These are phyloP conservation scores for Merluccius polli DNA, from an alignment of 2,797 vertebrate species.

Conservation along the genomic window DNA sequence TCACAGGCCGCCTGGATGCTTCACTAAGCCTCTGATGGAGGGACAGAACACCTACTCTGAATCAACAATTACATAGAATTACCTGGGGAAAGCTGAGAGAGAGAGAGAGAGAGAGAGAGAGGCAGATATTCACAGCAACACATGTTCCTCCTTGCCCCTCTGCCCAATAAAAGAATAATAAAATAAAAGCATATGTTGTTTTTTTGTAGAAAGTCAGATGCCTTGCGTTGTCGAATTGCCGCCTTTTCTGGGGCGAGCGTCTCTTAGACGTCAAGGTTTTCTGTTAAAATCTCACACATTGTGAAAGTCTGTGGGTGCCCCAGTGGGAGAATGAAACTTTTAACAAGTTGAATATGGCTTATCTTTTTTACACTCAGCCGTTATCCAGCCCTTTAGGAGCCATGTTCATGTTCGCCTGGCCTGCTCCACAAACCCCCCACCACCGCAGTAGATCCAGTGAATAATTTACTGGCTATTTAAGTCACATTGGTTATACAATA, in stretches of 20 bases:
- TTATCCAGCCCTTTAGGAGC: slow-evolving; percentile 46
- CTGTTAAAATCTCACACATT: slow-evolving; percentile 26
- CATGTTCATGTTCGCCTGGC: slow-evolving; percentile 53
- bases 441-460: slow-evolving; percentile 48
- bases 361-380: slow-evolving; percentile 53
- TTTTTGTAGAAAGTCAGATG: slow-evolving; percentile 14
- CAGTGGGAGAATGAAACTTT: slow-evolving; percentile 59
- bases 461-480: slow-evolving; percentile 71
- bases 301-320: slow-evolving; percentile 33
- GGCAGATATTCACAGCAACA: background rate
- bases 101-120: background rate
- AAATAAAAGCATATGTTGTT: no score
- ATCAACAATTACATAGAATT: slow-evolving; percentile 19
- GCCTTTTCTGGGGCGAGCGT: background rate
- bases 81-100: slow-evolving; percentile 5
- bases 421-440: slow-evolving; percentile 44
- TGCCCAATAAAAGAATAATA: no score
- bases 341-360: slow-evolving; percentile 53
- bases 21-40: slow-evolving; percentile 39
- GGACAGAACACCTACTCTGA: slow-evolving; percentile 7
- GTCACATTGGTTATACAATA: slow-evolving; percentile 32
- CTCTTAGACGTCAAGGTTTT: slow-evolving; percentile 15
- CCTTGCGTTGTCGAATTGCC: background rate
- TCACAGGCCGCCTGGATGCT: slow-evolving; percentile 27
- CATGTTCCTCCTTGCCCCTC: no score